phyloP scores from a whole-genome alignment of 2,113 vertebrate genomes.

The Aythya baeri region DNA sequence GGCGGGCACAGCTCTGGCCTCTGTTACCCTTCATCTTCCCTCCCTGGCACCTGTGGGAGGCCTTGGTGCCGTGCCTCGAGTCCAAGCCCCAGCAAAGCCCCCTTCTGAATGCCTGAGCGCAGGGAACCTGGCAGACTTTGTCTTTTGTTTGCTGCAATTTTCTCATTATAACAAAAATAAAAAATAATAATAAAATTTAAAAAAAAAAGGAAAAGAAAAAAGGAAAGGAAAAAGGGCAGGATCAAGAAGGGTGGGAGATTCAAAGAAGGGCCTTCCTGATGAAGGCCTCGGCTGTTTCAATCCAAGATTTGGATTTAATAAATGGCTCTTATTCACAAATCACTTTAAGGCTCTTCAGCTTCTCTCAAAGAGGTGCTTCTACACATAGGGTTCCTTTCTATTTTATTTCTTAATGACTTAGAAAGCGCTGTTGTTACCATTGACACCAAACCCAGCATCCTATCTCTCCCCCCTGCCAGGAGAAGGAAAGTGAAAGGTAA shows the following conservation, averaged over 20 bases:
- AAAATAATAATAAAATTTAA: too few species aligned
- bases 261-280: conserved; percentile 72
- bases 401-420: conserved; percentile 61
- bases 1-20: neutral
- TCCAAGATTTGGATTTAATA: conserved; percentile 84
- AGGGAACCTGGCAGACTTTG: conserved; percentile 14
- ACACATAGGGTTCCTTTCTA: conserved; percentile 64
- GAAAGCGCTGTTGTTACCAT: conserved; percentile 61
- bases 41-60: neutral
- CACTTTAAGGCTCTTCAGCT: conserved; percentile 93
- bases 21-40: neutral
- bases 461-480: conserved; percentile 26
- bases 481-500: conserved; percentile 72
- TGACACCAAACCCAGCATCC: conserved; percentile 52
- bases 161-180: conserved; percentile 48
- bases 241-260: conserved; percentile 47
- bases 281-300: conserved; percentile 73
- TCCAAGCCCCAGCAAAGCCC: neutral
- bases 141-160: conserved; percentile 50
- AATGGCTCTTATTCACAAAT: conserved; percentile 95
- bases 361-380: conserved; percentile 82
- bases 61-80: neutral
- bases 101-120: neutral
- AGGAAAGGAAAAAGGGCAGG: conserved; percentile 44
- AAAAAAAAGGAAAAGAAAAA: neutral